phyloP scores from a whole-genome alignment of 2,113 vertebrate genomes.

The Stigmatopora argus region DNA sequence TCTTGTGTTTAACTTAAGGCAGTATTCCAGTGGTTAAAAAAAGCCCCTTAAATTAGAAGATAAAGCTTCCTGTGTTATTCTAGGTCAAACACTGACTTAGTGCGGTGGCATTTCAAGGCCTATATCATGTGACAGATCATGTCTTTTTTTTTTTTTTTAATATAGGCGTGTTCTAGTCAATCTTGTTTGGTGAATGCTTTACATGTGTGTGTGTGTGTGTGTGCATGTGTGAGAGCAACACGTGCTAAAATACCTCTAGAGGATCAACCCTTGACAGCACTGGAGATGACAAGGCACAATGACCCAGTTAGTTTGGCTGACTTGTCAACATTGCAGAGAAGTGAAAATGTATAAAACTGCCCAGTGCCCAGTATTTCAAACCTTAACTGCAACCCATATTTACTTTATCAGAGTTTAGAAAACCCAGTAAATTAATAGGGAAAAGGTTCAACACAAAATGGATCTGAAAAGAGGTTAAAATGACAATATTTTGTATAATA shows the following conservation, averaged over 20 bases:
- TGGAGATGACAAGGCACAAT: neutral
- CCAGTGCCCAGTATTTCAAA: neutral
- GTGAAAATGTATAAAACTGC: neutral
- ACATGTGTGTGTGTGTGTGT: neutral
- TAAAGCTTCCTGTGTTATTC: neutral
- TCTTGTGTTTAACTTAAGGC: neutral
- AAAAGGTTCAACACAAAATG: neutral
- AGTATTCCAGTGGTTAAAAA: neutral
- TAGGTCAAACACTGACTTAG: neutral
- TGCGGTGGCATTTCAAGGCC: neutral
- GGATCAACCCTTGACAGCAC: neutral
- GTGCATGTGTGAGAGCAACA: constrained; percentile 8
- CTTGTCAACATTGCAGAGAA: neutral
- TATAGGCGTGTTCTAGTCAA: constrained; percentile 18
- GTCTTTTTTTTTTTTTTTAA: constrained; percentile 6
- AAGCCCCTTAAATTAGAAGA: neutral
- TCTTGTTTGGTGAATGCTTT: constrained; percentile 24
- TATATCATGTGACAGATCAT: constrained; percentile 7
- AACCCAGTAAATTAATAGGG: neutral
- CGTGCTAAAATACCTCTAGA: neutral
- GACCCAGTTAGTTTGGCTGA: neutral
- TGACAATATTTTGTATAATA: neutral
- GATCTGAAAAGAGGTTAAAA: neutral
- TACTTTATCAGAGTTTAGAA: neutral
- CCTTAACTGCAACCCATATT: neutral